Conservation (phyloP, 2,113 vertebrate species). For the Tympanuchus pallidicinctus region DNA sequence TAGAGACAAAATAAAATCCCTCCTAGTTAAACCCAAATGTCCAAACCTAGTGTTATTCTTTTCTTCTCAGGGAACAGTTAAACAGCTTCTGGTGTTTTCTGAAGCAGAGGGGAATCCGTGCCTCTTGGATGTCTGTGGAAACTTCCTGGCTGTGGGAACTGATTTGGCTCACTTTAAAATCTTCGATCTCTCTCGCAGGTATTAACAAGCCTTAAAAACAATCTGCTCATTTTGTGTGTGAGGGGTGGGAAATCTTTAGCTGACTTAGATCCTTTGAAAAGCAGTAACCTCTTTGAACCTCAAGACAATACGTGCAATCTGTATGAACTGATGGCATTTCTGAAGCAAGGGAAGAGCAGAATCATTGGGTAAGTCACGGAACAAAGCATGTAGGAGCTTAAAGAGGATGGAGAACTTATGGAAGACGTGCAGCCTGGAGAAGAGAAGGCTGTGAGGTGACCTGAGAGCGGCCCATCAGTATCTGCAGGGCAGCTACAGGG, state of each 20-base stretch:
- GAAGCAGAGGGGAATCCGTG: conserved; percentile 91
- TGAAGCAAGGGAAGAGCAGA: background rate
- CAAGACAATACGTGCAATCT: background rate
- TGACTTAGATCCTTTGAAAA: background rate
- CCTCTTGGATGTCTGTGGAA: conserved; percentile 87
- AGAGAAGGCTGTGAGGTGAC: too few relatives aligned
- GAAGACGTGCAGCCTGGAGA: background rate
- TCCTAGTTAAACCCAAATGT: background rate
- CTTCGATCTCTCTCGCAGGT: conserved; percentile 96
- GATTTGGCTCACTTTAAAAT: conserved; percentile 89
- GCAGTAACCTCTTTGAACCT: background rate
- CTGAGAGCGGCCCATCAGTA: too few relatives aligned
- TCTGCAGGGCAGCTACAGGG: too few relatives aligned
- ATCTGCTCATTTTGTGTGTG: background rate
- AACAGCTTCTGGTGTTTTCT: conserved; percentile 91
- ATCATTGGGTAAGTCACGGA: background rate
- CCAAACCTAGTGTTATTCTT: background rate
- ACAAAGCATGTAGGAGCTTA: background rate
- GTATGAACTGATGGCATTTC: background rate
- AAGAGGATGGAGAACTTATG: background rate
- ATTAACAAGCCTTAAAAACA: background rate
- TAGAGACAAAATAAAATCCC: background rate
- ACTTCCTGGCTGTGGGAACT: conserved; percentile 91
- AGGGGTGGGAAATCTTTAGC: background rate
- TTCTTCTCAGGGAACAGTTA: conserved; percentile 90